Conservation (phyloP, 53 echinoderm and acorn worm genomes). For the Mesocentrotus franciscanus region DNA sequence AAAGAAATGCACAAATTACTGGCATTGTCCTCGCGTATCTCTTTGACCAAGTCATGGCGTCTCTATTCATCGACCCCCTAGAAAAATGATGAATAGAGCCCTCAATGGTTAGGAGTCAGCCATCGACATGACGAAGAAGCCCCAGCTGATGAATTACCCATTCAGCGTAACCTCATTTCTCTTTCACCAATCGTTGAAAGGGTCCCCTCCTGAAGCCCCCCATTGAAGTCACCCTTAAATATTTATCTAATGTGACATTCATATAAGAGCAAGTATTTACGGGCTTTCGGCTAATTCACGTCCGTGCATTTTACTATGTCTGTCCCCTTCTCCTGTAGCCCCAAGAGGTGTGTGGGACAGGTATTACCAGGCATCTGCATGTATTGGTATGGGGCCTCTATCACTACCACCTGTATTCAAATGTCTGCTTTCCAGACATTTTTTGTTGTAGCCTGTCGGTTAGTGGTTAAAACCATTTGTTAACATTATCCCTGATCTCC, state of each 20-base stretch:
- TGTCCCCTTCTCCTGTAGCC: not conserved
- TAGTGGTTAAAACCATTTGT: not conserved
- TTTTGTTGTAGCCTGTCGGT: not conserved
- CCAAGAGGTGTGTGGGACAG: not conserved
- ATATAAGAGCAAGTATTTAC: constrained; percentile 12
- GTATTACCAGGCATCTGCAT: not conserved
- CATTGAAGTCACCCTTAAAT: constrained; percentile 43
- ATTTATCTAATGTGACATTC: constrained; percentile 59
- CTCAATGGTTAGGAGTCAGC: constrained; percentile 34
- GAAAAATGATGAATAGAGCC: constrained; percentile 40
- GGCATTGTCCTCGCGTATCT: not conserved
- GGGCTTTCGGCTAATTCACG: not conserved
- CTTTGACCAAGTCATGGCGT: constrained; percentile 55
- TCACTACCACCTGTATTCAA: not conserved
- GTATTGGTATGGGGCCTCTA: not conserved
- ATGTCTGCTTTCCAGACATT: not conserved
- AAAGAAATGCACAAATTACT: constrained; percentile 23
- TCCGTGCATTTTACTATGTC: not conserved
- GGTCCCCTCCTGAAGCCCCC: not conserved
- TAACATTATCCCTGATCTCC: not conserved
- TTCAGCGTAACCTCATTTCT: constrained; percentile 58
- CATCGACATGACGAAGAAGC: not conserved
- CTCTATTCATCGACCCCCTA: constrained; percentile 1
- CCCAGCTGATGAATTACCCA: constrained; percentile 24
- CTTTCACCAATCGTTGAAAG: not conserved